Evolutionary conservation across 2,797 vertebrate genomes (phyloP).

Genomic region (Chiloscyllium punctatum): DNA sequence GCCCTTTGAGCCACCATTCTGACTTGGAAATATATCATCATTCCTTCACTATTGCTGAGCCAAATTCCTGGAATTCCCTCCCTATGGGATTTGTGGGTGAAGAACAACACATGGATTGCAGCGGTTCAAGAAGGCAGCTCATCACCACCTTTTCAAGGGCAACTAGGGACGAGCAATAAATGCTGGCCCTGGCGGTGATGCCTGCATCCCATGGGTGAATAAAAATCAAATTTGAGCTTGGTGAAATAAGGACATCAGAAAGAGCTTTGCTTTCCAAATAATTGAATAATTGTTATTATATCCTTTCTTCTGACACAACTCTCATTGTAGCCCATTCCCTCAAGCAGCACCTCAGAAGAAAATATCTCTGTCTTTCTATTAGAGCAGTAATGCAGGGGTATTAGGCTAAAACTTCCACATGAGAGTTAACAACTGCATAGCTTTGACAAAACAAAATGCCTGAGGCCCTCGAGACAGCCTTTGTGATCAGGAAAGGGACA

Average conservation of each 20-base stretch:
- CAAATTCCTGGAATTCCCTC: too few relatives aligned
- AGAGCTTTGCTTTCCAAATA: neutral
- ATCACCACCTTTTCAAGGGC: too few relatives aligned
- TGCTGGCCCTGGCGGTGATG: too few relatives aligned
- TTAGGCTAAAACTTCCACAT: neutral
- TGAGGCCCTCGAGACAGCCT: neutral
- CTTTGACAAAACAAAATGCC: neutral
- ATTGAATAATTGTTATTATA: neutral
- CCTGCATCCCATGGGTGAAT: too few relatives aligned
- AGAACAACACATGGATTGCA: too few relatives aligned
- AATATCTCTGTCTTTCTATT: neutral
- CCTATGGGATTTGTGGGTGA: too few relatives aligned
- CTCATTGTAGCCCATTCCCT: neutral
- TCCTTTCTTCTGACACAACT: neutral
- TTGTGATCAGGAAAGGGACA: neutral
- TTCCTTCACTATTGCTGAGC: too few relatives aligned
- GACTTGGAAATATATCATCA: too few relatives aligned
- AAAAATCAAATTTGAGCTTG: too few relatives aligned
- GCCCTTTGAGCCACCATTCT: too few relatives aligned
- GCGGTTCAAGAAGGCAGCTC: too few relatives aligned
- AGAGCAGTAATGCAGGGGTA: neutral
- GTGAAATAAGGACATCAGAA: neutral
- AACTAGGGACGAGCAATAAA: too few relatives aligned
- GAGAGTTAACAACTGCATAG: neutral
- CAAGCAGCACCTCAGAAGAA: neutral